Conservation (phyloP, 2,113 vertebrate species). For the Odocoileus hemionus region DNA sequence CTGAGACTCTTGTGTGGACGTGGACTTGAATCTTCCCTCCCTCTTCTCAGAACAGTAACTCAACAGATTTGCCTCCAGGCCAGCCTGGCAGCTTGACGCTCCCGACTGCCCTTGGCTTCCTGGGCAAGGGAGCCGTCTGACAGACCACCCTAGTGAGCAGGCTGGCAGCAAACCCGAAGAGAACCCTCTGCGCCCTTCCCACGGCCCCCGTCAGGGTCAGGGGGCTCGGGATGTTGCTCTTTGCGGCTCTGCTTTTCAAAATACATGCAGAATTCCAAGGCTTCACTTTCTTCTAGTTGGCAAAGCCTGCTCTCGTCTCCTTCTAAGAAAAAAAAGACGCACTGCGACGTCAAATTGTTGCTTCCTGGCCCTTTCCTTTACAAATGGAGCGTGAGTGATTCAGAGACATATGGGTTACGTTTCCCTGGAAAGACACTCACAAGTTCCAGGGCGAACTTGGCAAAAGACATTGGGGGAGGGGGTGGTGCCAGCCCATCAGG, state of each 20-base stretch:
- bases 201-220: neutral
- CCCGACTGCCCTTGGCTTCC: slow-evolving; percentile 41
- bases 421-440: slow-evolving; percentile 70
- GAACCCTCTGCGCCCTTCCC: neutral
- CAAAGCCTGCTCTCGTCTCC: slow-evolving; percentile 19
- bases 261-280: neutral
- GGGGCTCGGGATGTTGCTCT: neutral
- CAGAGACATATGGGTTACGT: slow-evolving; percentile 73
- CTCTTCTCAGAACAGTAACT: neutral
- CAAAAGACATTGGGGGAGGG: slow-evolving; percentile 35
- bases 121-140: slow-evolving; percentile 19
- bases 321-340: slow-evolving; percentile 68
- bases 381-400: slow-evolving; percentile 56
- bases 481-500: neutral
- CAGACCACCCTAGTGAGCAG: neutral
- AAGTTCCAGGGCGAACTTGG: slow-evolving; percentile 63
- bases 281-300: slow-evolving; percentile 25
- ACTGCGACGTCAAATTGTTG: slow-evolving; percentile 18
- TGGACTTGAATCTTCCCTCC: neutral
- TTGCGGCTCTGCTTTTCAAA: neutral
- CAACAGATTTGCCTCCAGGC: neutral
- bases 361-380: slow-evolving; percentile 64
- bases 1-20: neutral
- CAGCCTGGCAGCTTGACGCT: neutral
- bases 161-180: neutral